Evolutionary conservation across 2,113 vertebrate genomes (phyloP), one percentile per base, ranked within the genome.

Genomic region (Oncorhynchus masou): DNA sequence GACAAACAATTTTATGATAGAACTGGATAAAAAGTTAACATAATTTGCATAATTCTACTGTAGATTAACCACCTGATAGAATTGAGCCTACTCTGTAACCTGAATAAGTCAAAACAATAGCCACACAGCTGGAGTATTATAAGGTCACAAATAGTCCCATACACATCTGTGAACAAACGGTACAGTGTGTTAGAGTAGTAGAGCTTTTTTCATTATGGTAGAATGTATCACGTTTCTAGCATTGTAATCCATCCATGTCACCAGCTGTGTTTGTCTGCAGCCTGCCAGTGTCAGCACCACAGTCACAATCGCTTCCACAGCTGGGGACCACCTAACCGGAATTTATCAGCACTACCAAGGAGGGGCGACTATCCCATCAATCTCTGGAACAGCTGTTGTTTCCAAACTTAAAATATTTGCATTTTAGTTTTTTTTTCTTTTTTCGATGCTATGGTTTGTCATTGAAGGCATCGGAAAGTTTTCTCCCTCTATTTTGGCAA

Each of bases 271-370:
- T 69, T 19, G 45, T 74, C 69, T 68, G 68, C 51, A 65, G 78
- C 75, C 75, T 74, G 71, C 29, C n/a, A 34, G 72, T 77, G 79
- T 66, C 74, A 69, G 34, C 77, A 72, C 57, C 73, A 70, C 76
- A 84, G 85, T 84, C 83, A 82, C 82, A 76, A 86, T 85, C 84
- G 73, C 60, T 49, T 60, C 24, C 16, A 19, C 34, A 65, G 49
- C 67, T 60, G 48, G 66, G 51, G 74, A 70, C 66, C 66, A 39
- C 67, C 82, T 65, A 76, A 75, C 45, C 64, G 78, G 69, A 74
- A 74, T 76, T 79, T 71, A 73, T 75, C 31, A 31, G 60, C 65
- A 67, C 25, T 15, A 67, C 25, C 24, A 62, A 66, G 13, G 62
- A 15, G 49, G 31, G 20, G 3, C 19, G 59, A 57, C 20, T 20